Percentiles rank a stretch among this genome's conserved stretches.
phyloP scores from a whole-genome alignment of 2,113 vertebrate genomes.

The Corapipo altera region DNA sequence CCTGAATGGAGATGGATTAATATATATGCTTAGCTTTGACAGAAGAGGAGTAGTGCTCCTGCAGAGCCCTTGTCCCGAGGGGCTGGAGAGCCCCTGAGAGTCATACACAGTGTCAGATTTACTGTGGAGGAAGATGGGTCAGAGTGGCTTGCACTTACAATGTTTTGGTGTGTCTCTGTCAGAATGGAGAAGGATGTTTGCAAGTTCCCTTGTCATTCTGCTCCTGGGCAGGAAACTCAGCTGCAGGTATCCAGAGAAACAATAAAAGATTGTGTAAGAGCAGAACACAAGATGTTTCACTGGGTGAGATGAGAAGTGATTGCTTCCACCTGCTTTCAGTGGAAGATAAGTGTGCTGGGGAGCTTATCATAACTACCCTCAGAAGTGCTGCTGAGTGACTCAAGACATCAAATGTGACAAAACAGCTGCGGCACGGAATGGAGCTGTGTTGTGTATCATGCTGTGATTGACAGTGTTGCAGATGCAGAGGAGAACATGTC shows the following conservation, averaged over 20 bases:
- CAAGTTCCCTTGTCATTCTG: neutral
- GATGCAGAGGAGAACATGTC: neutral
- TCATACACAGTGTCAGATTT: fast-evolving
- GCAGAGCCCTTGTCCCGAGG: neutral
- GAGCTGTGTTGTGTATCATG: neutral
- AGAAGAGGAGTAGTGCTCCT: neutral
- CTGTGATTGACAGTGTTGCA: neutral
- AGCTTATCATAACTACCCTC: neutral
- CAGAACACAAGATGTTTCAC: neutral
- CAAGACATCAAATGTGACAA: neutral
- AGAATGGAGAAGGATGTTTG: neutral
- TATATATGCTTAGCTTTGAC: neutral
- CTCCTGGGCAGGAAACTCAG: neutral
- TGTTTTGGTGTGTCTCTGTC: neutral
- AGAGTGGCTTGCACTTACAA: neutral
- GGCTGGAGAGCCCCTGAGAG: neutral
- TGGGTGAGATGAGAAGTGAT: neutral
- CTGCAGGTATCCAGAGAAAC: neutral
- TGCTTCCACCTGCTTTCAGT: neutral
- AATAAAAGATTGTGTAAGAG: neutral
- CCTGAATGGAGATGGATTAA: neutral
- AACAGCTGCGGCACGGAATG: neutral
- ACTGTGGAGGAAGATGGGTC: neutral
- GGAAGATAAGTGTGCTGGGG: neutral
- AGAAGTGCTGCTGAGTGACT: neutral